Percentiles rank a stretch among this genome's conserved stretches.
These are phyloP conservation scores for Arrhopalites spinosus DNA, from an alignment of 2,888 invertebrate species.

Conservation along the genomic window DNA sequence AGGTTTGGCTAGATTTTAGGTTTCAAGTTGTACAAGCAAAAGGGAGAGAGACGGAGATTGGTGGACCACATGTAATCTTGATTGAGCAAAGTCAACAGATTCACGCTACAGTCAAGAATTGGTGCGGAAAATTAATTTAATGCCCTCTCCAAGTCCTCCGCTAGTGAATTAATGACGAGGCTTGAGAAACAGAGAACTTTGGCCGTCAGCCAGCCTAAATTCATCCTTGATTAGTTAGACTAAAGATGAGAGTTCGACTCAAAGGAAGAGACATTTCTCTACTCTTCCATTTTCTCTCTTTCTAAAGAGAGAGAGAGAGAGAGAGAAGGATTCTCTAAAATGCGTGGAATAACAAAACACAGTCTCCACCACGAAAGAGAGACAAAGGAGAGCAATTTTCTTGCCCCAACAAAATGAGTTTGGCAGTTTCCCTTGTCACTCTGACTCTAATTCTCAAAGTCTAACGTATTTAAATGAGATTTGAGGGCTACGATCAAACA, in stretches of 20 bases:
- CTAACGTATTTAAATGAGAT: slow-evolving; percentile 17
- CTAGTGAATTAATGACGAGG: slow-evolving; percentile 42
- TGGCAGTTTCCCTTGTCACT: not conserved
- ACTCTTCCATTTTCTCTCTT: not conserved
- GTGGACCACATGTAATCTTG: slow-evolving; percentile 54
- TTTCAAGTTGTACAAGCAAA: not conserved
- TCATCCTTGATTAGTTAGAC: slow-evolving; percentile 33
- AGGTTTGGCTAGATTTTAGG: slow-evolving; percentile 25
- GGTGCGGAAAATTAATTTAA: slow-evolving; percentile 47
- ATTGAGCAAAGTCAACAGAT: slow-evolving; percentile 50
- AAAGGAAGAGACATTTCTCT: not conserved
- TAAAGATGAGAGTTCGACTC: slow-evolving; percentile 36
- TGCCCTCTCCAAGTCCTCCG: slow-evolving; percentile 36
- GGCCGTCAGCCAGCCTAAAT: slow-evolving; percentile 21
- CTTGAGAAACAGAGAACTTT: slow-evolving; percentile 34
- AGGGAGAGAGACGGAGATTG: slow-evolving; percentile 41
- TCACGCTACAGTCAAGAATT: slow-evolving; percentile 39
- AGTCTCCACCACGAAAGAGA: not conserved
- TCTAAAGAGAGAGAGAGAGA: not conserved
- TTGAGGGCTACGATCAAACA: slow-evolving; percentile 4
- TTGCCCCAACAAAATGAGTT: not conserved
- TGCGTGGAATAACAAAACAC: not conserved
- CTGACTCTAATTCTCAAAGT: not conserved
- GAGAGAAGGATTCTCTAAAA: slow-evolving; percentile 12
- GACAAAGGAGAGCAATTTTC: not conserved